Conservation (phyloP, 1,140 invertebrate species). For the Saccostrea cuccullata region DNA sequence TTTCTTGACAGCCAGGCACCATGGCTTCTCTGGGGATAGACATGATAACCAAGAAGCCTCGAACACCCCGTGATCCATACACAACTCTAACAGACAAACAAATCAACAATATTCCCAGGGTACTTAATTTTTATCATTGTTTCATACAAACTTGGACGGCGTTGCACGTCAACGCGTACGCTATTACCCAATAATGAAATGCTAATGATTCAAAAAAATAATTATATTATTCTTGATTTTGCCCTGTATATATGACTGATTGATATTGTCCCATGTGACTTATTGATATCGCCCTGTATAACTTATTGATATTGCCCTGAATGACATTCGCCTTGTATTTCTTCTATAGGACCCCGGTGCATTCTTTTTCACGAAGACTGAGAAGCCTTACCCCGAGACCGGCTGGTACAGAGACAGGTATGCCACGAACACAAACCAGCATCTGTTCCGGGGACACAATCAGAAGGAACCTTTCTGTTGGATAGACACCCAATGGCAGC, state of each 20-base stretch:
- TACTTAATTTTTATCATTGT: conserved; percentile 38
- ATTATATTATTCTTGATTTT: too few relatives aligned
- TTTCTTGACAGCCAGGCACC: not conserved
- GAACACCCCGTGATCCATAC: conserved; percentile 73
- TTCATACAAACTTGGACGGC: too few relatives aligned
- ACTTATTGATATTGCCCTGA: too few relatives aligned
- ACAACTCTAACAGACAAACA: conserved; percentile 74
- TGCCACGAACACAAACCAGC: conserved; percentile 71
- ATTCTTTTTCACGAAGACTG: conserved; percentile 63
- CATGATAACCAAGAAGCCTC: conserved; percentile 71
- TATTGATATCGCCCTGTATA: too few relatives aligned
- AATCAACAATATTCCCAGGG: conserved; percentile 71
- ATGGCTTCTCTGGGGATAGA: conserved; percentile 62
- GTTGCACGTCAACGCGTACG: too few relatives aligned
- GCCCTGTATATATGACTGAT: too few relatives aligned
- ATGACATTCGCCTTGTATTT: not conserved
- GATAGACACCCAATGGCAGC: conserved; percentile 71
- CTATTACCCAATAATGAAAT: too few relatives aligned
- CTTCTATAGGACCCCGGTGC: conserved; percentile 58
- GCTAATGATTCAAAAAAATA: too few relatives aligned
- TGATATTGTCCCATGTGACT: too few relatives aligned
- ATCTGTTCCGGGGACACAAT: conserved; percentile 68
- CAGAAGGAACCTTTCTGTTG: conserved; percentile 71
- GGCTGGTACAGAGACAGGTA: conserved; percentile 70
- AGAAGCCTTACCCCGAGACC: conserved; percentile 64